Conservation (phyloP, 2,113 vertebrate genomes). For the Coptodon bakossiorum region DNA sequence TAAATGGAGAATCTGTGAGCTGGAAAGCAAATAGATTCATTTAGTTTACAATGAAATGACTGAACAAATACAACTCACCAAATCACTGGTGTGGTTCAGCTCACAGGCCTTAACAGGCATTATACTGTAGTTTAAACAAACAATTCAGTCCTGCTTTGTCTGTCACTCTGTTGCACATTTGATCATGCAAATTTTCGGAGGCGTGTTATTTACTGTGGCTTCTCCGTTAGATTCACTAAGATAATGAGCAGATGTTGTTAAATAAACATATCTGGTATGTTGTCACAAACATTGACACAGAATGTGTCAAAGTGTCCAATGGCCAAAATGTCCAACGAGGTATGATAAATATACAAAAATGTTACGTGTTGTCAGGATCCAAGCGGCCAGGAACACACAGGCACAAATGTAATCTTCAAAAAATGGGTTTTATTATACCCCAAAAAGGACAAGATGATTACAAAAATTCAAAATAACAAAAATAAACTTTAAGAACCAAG, state of each 20-base stretch:
- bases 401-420: too few relatives aligned
- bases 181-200: background rate
- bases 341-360: background rate
- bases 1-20: constrained; percentile 36
- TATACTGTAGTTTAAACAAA: background rate
- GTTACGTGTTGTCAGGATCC: too few relatives aligned
- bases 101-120: background rate
- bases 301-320: background rate
- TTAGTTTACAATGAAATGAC: constrained; percentile 36
- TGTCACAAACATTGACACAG: background rate
- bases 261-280: background rate
- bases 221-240: background rate
- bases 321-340: background rate
- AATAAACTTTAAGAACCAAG: too few relatives aligned
- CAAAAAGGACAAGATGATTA: too few relatives aligned
- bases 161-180: background rate
- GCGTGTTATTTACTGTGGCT: background rate
- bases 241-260: background rate
- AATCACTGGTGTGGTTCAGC: constrained; percentile 16
- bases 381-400: too few relatives aligned
- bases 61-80: constrained; percentile 19
- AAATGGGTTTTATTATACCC: too few relatives aligned
- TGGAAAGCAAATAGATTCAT: constrained; percentile 49
- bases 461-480: too few relatives aligned
- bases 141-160: background rate